phyloP scores from a whole-genome alignment of 2,888 invertebrate genomes.

The Bimastos eiseni region DNA sequence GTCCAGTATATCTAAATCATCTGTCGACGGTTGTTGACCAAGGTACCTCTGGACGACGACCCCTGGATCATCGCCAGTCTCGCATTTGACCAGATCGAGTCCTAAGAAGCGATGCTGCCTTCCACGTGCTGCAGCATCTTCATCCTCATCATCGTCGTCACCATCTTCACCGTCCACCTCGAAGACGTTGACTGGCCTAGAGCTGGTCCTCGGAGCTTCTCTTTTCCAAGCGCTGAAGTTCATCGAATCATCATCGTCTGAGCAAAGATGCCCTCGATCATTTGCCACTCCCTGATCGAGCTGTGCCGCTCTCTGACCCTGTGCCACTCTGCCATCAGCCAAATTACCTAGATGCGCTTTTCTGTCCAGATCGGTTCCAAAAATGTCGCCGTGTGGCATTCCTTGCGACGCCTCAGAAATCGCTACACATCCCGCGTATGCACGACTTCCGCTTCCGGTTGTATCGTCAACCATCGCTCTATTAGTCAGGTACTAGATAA shows the following conservation, averaged over 20 bases:
- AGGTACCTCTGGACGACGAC: neutral
- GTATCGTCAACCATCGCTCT: neutral
- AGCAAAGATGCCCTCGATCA: neutral
- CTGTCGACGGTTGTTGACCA: neutral
- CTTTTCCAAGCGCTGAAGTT: neutral
- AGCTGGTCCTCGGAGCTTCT: neutral
- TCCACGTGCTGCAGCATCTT: neutral
- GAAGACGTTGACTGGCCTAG: neutral
- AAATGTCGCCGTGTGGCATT: neutral
- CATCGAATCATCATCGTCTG: neutral
- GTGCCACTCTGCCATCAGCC: neutral
- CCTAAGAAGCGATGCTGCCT: neutral
- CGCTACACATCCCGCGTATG: neutral
- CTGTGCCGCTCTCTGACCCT: neutral
- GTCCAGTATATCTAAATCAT: neutral
- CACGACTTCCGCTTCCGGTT: neutral
- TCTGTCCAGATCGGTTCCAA: neutral
- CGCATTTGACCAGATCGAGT: too few relatives aligned
- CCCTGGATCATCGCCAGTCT: neutral
- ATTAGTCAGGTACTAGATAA: neutral
- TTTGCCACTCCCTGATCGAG: neutral
- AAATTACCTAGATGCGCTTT: neutral
- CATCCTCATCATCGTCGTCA: neutral
- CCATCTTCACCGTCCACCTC: neutral
- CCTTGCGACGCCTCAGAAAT: conserved; percentile 13